These are phyloP conservation scores for Orussus abietinus DNA, from an alignment of 1,140 invertebrate genomes.

Conservation along the genomic window DNA sequence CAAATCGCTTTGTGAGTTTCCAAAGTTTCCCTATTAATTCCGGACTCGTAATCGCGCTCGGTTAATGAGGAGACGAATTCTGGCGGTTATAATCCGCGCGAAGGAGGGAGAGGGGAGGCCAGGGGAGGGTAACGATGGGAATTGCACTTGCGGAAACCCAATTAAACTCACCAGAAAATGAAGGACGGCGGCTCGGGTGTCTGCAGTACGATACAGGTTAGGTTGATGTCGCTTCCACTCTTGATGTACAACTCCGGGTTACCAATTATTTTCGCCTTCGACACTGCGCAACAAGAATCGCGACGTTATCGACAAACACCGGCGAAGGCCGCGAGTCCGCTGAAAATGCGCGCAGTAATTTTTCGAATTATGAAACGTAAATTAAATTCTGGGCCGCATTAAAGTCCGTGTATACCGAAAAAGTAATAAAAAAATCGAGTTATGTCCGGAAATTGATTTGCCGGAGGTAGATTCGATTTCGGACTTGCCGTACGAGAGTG, in stretches of 20 bases:
- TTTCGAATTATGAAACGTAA: too few species aligned
- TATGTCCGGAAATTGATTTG: too few species aligned
- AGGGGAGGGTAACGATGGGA: conserved; percentile 12
- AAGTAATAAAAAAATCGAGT: too few species aligned
- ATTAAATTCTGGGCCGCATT: too few species aligned
- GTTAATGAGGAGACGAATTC: neutral
- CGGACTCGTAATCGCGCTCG: neutral
- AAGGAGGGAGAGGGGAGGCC: conserved; percentile 9
- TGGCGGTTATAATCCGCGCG: neutral
- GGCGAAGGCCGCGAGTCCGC: too few species aligned
- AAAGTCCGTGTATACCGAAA: too few species aligned
- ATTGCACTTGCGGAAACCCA: conserved; percentile 13
- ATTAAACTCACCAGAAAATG: conserved; percentile 71
- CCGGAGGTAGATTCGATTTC: too few species aligned
- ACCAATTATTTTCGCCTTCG: conserved; percentile 81
- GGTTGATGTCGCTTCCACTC: conserved; percentile 84
- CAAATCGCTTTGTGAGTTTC: too few species aligned
- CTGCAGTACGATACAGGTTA: conserved; percentile 81
- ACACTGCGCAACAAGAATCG: conserved; percentile 81
- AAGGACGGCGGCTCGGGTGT: conserved; percentile 85
- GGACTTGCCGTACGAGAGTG: too few species aligned
- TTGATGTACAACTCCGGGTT: conserved; percentile 82
- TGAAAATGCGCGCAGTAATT: too few species aligned
- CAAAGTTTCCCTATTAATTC: conserved; percentile 1
- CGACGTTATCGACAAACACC: too few species aligned